phyloP scores from a whole-genome alignment of 2,797 vertebrate genomes.

The Eupleurogrammus muticus region DNA sequence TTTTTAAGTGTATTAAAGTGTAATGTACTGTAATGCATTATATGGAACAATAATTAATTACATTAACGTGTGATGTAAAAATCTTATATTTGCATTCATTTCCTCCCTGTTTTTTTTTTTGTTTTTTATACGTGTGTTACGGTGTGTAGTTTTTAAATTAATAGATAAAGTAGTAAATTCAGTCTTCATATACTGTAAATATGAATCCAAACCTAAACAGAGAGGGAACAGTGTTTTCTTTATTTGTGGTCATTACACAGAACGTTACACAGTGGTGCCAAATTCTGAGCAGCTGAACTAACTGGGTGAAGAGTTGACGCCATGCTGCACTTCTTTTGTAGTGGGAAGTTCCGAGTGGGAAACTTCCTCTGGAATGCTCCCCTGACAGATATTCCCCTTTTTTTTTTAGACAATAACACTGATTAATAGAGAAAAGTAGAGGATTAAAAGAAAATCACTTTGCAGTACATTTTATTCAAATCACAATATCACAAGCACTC shows the following conservation, averaged over 20 bases:
- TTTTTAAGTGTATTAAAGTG: neutral
- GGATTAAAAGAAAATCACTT: conserved; percentile 10
- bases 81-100: neutral
- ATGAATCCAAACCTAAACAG: neutral
- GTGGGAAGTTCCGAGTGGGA: too few species aligned
- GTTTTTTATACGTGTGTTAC: too few species aligned
- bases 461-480: conserved; percentile 59
- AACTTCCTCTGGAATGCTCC: too few species aligned
- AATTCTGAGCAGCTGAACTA: neutral
- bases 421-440: neutral
- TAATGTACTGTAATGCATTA: neutral
- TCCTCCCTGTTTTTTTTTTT: neutral
- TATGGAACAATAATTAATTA: neutral
- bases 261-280: neutral
- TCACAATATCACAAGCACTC: conserved; percentile 34
- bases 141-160: neutral
- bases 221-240: neutral
- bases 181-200: neutral
- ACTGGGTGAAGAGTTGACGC: too few species aligned
- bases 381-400: too few species aligned
- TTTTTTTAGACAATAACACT: too few species aligned
- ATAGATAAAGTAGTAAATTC: neutral
- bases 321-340: too few species aligned
- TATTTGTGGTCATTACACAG: neutral
- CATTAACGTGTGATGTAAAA: neutral